Percentiles rank a stretch among this genome's conserved stretches.
Conservation (phyloP, 2,113 vertebrate species). For the Sturnira hondurensis region DNA sequence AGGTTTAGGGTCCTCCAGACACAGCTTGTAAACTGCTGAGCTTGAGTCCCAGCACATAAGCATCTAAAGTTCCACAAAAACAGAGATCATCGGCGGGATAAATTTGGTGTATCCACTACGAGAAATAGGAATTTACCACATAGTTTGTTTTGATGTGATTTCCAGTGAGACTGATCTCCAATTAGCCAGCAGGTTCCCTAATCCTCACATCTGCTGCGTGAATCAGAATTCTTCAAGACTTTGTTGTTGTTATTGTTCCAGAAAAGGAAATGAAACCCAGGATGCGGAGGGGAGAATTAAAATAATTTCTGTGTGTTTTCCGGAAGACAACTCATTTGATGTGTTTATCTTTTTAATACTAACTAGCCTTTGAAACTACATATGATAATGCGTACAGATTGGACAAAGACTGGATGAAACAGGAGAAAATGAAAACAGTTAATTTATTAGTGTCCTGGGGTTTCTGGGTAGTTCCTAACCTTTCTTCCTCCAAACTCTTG, state of each 20-base stretch:
- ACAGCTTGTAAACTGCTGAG: not conserved
- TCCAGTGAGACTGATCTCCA: conserved; percentile 25
- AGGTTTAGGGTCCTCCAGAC: not conserved
- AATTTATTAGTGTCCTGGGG: not conserved
- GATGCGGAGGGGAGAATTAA: conserved; percentile 29
- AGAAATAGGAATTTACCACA: not conserved
- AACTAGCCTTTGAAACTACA: conserved; percentile 28
- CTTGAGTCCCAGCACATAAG: not conserved
- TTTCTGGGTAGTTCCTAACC: not conserved
- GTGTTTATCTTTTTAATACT: not conserved
- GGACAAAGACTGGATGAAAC: conserved; percentile 13
- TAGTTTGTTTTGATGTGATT: conserved; percentile 19
- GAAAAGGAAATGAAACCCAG: conserved; percentile 37
- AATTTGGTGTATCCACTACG: not conserved
- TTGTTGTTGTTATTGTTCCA: conserved; percentile 34
- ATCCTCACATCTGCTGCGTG: conserved; percentile 47
- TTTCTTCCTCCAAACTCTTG: not conserved
- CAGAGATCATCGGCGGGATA: not conserved
- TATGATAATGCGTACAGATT: not conserved
- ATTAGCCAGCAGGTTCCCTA: conserved; percentile 37
- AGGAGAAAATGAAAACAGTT: not conserved
- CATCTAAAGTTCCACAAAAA: not conserved
- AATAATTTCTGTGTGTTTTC: conserved; percentile 34
- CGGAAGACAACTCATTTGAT: conserved; percentile 4
- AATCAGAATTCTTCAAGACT: conserved; percentile 47